Evolutionary conservation across 2,113 vertebrate species (phyloP).

Genomic region (Tichodroma muraria): DNA sequence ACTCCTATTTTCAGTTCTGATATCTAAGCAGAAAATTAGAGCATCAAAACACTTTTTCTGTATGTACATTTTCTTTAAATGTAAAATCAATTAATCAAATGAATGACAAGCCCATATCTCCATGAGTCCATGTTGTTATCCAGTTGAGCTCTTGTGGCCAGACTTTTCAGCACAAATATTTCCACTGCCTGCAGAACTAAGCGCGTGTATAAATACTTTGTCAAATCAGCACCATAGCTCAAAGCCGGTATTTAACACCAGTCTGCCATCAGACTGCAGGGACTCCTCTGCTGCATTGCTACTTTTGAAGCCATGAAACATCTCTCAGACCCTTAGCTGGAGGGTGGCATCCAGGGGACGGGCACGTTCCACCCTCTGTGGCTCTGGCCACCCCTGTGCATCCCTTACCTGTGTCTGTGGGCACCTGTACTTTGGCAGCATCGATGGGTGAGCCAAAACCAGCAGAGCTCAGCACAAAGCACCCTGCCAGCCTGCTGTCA

Average conservation of each 20-base stretch:
- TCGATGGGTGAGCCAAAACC: background rate
- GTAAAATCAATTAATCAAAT: background rate
- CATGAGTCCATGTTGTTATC: background rate
- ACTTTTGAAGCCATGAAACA: background rate
- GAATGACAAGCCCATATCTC: background rate
- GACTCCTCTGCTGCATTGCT: background rate
- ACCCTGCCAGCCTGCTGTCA: background rate
- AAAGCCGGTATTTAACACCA: background rate
- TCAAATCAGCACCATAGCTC: background rate
- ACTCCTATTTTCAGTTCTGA: background rate
- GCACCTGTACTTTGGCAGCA: background rate
- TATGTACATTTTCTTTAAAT: background rate
- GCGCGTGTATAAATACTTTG: background rate
- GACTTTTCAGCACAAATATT: background rate
- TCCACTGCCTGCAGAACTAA: background rate
- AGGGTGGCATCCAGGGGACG: background rate
- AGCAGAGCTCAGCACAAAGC: background rate
- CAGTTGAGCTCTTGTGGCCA: background rate
- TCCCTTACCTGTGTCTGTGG: background rate
- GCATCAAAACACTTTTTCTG: background rate
- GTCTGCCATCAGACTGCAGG: background rate
- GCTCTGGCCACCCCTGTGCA: rapidly evolving
- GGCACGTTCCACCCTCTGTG: background rate
- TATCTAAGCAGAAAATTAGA: background rate
- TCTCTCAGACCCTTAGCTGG: background rate